These are phyloP conservation scores for Spilarctia lutea DNA, from an alignment of 2,888 invertebrate genomes.

Conservation along the genomic window DNA sequence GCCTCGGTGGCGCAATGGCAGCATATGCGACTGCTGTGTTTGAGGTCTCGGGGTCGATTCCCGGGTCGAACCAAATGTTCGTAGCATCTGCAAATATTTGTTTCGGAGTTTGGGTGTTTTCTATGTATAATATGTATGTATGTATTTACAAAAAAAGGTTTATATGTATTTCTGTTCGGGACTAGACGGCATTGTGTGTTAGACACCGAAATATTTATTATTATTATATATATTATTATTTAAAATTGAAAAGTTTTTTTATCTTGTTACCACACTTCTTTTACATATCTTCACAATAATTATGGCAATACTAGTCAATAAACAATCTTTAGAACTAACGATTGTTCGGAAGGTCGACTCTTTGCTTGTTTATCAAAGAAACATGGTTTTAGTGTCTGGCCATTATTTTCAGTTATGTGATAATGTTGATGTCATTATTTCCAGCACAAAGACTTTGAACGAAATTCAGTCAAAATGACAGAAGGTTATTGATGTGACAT, in stretches of 20 bases:
- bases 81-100: too few relatives aligned
- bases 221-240: too few relatives aligned
- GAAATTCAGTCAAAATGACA: background rate
- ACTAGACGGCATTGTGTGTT: too few relatives aligned
- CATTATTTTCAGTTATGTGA: constrained; percentile 31
- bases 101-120: too few relatives aligned
- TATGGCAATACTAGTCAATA: constrained; percentile 22
- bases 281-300: constrained; percentile 32
- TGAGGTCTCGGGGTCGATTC: too few relatives aligned
- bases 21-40: too few relatives aligned
- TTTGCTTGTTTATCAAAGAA: constrained; percentile 31
- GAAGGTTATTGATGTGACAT: background rate
- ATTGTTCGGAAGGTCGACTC: constrained; percentile 46
- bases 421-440: background rate
- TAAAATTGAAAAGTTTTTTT: background rate
- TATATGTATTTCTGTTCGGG: too few relatives aligned
- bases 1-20: too few relatives aligned
- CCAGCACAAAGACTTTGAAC: background rate
- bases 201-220: too few relatives aligned
- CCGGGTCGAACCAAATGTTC: too few relatives aligned
- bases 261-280: constrained; percentile 14
- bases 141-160: too few relatives aligned
- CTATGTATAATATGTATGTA: too few relatives aligned
- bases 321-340: constrained; percentile 56
- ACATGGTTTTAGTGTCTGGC: constrained; percentile 12